Evolutionary conservation across 2,888 invertebrate species (phyloP), one percentile per base, ranked within the genome.

Genomic region (Pyralis farinalis): DNA sequence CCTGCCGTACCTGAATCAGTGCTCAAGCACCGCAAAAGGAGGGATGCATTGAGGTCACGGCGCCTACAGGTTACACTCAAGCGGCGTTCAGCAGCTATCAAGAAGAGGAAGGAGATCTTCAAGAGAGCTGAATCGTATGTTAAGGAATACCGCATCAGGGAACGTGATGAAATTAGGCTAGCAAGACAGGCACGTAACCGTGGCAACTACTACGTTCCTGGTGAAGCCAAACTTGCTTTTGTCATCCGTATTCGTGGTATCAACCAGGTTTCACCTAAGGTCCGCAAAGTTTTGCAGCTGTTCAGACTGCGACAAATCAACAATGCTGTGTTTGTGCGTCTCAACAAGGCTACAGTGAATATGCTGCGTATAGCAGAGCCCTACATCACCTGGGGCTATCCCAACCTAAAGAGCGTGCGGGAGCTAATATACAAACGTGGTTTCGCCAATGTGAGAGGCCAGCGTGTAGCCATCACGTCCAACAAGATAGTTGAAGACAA

Each of bases 341-440:
- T 99, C 61, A 99, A 99, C 92, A 99, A 99, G 83, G 99, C 99
- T 3, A 99, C 99, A 9, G 92, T 99, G 55, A 97, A 98, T 90
- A 99, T 99, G 99, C 90, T 99, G 67, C 95, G 99, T 74, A 98
- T 99, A 60, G 96, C 97, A 44, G 99, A 99, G 81, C 99, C 99
- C 8, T 98, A 98, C 91, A 94, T 98, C 74, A 96, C 98, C 9
- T 99, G 98, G 98, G 99, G 99, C 48, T 98, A 98, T 78, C 99
- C 99, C 47, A 99, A 98, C 83, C 88, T 98, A 73, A 99, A 99
- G 91, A 97, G 97, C 43, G 96, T 99, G 31, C 93, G 97, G 51
- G 97, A 99, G 85, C 84, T 99, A 72, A 92, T 99, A 65, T 99
- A 99, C 94, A 99, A 99, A 86, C 93, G 99, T 58, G 99, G 99